Conservation (phyloP, 2,888 invertebrate genomes). For the Nymphalis c-album region DNA sequence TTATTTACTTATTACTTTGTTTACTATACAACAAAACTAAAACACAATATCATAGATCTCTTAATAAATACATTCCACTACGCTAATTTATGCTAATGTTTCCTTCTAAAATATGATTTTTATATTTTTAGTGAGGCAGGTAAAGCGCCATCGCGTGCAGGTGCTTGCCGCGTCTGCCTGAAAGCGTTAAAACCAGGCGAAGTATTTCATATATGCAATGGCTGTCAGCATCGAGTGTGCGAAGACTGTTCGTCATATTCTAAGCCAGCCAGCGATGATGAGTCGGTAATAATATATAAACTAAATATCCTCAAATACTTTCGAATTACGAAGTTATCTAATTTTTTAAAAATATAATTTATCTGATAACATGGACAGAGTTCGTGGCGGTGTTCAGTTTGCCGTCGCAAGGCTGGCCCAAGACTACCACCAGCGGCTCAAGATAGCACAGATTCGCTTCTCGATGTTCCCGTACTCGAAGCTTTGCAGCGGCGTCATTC, state of each 20-base stretch:
- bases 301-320: no score
- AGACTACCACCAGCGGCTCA: conserved; percentile 87
- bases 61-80: no score
- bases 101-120: background rate
- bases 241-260: conserved; percentile 97
- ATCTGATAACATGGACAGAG: conserved; percentile 68
- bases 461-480: conserved; percentile 90
- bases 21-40: no score
- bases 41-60: no score
- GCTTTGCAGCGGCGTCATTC: conserved; percentile 90
- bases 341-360: background rate
- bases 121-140: conserved; percentile 80
- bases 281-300: conserved; percentile 82
- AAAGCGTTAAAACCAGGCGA: conserved; percentile 95
- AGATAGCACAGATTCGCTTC: conserved; percentile 91
- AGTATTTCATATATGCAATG: conserved; percentile 92
- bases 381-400: conserved; percentile 94
- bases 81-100: background rate
- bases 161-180: conserved; percentile 90
- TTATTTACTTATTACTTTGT: background rate
- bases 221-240: conserved; percentile 94
- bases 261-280: conserved; percentile 90
- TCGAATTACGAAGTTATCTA: background rate
- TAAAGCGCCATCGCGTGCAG: conserved; percentile 88
- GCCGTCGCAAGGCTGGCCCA: conserved; percentile 90